phyloP scores from a whole-genome alignment of 1,140 invertebrate species.

The Heterodera schachtii region DNA sequence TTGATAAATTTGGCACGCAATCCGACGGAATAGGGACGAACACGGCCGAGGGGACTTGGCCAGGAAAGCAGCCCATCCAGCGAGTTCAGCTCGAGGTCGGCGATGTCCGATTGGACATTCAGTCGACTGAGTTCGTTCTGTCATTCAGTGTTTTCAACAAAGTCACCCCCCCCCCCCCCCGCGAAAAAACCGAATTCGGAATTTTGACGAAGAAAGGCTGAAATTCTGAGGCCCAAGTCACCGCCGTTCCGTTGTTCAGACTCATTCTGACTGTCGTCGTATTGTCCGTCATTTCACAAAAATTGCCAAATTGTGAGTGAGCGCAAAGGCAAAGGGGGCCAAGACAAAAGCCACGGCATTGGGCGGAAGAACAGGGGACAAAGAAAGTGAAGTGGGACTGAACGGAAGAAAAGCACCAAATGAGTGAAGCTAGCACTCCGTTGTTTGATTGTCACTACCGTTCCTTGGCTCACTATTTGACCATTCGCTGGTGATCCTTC shows the following conservation, averaged over 20 bases:
- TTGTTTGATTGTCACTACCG: neutral
- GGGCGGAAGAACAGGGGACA: neutral
- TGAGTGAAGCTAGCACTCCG: neutral
- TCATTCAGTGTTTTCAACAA: neutral
- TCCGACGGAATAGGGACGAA: conserved; percentile 13
- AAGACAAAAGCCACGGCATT: conserved; percentile 19
- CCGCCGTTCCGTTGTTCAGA: neutral
- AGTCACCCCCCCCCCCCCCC: no score
- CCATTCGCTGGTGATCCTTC: neutral
- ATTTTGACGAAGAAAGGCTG: conserved; percentile 11
- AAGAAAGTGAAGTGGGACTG: conserved; percentile 28
- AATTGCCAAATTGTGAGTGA: neutral
- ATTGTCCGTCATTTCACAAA: conserved; percentile 17
- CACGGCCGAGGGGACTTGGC: conserved; percentile 21
- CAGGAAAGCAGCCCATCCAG: neutral
- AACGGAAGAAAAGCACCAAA: neutral
- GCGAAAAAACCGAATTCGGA: conserved; percentile 5
- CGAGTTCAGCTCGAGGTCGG: neutral
- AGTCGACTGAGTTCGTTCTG: neutral
- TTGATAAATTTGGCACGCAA: neutral
- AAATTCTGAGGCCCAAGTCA: conserved; percentile 11
- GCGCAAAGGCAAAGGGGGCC: conserved; percentile 26
- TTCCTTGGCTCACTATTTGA: neutral
- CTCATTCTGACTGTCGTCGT: conserved; percentile 1
- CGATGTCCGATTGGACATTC: conserved; percentile 19